Percentiles rank a stretch among this genome's conserved stretches.
Evolutionary conservation across 2,113 vertebrate species (phyloP).

Genomic region (Nipponia nippon): DNA sequence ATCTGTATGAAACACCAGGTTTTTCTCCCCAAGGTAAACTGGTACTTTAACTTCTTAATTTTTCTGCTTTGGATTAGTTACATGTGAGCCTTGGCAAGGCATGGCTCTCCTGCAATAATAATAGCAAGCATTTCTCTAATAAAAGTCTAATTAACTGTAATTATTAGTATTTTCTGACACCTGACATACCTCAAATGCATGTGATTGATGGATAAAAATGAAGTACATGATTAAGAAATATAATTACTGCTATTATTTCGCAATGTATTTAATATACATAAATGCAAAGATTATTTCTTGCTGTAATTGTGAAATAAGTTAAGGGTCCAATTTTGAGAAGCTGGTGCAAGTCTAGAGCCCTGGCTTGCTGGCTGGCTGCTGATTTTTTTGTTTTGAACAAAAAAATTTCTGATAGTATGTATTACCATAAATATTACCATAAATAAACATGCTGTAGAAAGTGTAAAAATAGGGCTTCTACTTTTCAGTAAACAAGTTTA

Average conservation of each 20-base stretch:
- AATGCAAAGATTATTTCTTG: not conserved
- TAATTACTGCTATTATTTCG: not conserved
- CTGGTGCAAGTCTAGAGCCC: not conserved
- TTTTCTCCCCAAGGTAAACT: not conserved
- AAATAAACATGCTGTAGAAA: not conserved
- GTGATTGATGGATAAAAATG: not conserved
- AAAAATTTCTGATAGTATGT: not conserved
- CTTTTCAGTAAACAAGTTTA: not conserved
- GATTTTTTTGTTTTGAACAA: not conserved
- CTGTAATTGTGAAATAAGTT: not conserved
- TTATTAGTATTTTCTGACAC: not conserved
- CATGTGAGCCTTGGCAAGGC: not conserved
- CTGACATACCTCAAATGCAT: not conserved
- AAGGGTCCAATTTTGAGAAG: not conserved
- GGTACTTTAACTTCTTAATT: not conserved
- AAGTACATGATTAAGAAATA: not conserved
- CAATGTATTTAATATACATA: not conserved
- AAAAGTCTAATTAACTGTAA: not conserved
- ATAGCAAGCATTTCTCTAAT: not conserved
- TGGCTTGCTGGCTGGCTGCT: not conserved
- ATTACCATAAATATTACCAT: not conserved
- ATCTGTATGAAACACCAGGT: not conserved
- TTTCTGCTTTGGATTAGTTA: not conserved
- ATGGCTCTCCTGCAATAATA: not conserved
- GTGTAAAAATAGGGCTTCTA: not conserved